Evolutionary conservation across 1,140 invertebrate species (phyloP).

Genomic region (Lucilia cuprina): DNA sequence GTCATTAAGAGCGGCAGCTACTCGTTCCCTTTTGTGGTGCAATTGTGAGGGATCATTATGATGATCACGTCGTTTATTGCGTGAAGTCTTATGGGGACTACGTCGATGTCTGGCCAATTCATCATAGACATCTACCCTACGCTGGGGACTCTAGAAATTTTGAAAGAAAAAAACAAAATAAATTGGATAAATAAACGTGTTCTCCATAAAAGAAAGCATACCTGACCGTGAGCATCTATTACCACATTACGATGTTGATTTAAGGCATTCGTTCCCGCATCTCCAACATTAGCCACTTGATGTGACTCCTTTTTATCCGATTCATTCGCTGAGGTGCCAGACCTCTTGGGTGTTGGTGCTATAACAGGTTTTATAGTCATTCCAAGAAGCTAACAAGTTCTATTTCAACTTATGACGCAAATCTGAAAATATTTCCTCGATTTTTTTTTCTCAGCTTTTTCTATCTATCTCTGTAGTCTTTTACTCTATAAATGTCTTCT

Average conservation of each 20-base stretch:
- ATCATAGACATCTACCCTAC: conserved; percentile 57
- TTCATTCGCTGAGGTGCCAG: neutral
- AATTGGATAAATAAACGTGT: conserved; percentile 16
- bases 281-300: neutral
- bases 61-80: conserved; percentile 55
- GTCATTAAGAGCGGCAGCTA: conserved; percentile 46
- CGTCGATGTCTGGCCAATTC: conserved; percentile 57
- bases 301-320: conserved; percentile 25
- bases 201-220: neutral
- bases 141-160: conserved; percentile 53
- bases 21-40: conserved; percentile 55
- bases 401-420: neutral
- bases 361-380: conserved; percentile 40
- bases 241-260: conserved; percentile 31
- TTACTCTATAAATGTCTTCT: neutral
- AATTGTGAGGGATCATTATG: conserved; percentile 42
- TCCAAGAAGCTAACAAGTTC: neutral
- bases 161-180: conserved; percentile 7
- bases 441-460: neutral
- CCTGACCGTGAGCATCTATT: conserved; percentile 32
- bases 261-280: neutral
- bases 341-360: conserved; percentile 35
- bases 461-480: neutral
- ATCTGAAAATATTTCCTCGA: neutral
- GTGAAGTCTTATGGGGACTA: conserved; percentile 58